Base-by-base conservation (phyloP, 37 sponge, comb jelly and placozoan species). In the Halichondria panicea region DNA sequence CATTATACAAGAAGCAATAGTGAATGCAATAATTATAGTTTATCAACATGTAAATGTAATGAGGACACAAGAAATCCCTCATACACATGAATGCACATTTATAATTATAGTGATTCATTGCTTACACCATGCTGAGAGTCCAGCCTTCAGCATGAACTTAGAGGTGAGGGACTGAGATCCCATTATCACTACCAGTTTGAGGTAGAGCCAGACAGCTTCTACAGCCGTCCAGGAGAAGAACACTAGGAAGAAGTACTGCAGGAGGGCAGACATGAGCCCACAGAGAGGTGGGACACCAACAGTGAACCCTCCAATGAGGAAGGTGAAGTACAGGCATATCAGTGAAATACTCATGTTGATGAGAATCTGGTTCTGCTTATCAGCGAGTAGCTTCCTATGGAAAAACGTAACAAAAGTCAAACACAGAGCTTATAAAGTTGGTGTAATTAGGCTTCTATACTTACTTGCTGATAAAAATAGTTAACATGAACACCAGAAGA, bases 161-260 rank as follows among this genome's bases (percentile, higher is more conserved):
- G 41, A 19, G 4, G n/a, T 66, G 12, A 37, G 58, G 0, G 40
- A 54, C 13, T 60, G n/a, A 50, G 28, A 40, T 66, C 76, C 75
- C 27, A 87, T 19, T 18, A 80, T 71, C 24, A 54, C 60, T 22
- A 81, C 87, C 40, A 87, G 65, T 63, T 87, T 87, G 28, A 31
- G 13, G 63, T 87, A 81, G 55, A 87, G 70, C 19, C 48, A 69
- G 27, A 87, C 65, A 5, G 87, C 76, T 53, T 87, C 87, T 11
- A 54, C 70, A 43, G 71, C 87, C 13, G 81, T 87, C 81, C 87
- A 87, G 41, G 59, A 28, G 44, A 87, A 87, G 71, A 53, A 80
- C 43, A 75, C 87, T 71, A 87, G 32, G 71, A 87, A 70, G 76
- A 87, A 81, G 71, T 87, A 87, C 38, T 87, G 80, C 5, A 87